Percentiles rank a stretch among this genome's conserved stretches.
These are phyloP conservation scores for Onchidella celtica DNA, from an alignment of 2,888 invertebrate species.

Conservation along the genomic window DNA sequence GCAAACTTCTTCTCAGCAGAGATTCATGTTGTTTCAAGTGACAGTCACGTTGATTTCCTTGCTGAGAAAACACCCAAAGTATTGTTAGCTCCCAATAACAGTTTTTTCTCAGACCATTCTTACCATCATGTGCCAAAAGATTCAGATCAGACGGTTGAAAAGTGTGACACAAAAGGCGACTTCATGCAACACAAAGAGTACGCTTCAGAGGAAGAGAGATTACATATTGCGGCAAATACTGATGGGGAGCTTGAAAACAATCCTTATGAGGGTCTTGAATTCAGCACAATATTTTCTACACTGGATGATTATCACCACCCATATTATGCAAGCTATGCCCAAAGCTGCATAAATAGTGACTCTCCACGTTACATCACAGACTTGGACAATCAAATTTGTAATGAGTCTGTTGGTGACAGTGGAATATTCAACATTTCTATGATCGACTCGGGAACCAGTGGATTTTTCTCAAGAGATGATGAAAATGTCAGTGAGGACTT, in stretches of 20 bases:
- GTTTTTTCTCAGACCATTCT: not conserved
- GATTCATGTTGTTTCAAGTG: slow-evolving; percentile 11
- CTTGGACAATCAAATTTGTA: slow-evolving; percentile 13
- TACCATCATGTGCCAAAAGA: too few species aligned
- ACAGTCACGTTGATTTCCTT: slow-evolving; percentile 7
- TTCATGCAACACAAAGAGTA: too few species aligned
- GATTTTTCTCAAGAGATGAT: slow-evolving; percentile 3
- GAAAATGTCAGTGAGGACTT: not conserved
- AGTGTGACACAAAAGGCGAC: too few species aligned
- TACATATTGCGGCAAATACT: not conserved
- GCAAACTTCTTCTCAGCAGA: slow-evolving; percentile 1
- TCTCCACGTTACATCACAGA: not conserved
- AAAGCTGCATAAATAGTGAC: not conserved
- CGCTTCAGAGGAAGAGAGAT: too few species aligned
- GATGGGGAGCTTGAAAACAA: slow-evolving; percentile 9
- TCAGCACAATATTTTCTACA: slow-evolving; percentile 33
- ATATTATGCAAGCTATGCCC: not conserved
- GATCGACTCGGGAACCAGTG: not conserved
- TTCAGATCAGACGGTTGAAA: too few species aligned
- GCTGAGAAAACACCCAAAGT: not conserved
- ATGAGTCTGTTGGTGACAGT: slow-evolving; percentile 7
- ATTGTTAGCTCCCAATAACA: not conserved
- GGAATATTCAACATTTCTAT: slow-evolving; percentile 16
- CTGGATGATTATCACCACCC: slow-evolving; percentile 15
- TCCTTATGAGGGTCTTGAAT: slow-evolving; percentile 28